Evolutionary conservation across 37 sponge, comb jelly and placozoan genomes (phyloP).

Genomic region (Ephydatia muelleri): DNA sequence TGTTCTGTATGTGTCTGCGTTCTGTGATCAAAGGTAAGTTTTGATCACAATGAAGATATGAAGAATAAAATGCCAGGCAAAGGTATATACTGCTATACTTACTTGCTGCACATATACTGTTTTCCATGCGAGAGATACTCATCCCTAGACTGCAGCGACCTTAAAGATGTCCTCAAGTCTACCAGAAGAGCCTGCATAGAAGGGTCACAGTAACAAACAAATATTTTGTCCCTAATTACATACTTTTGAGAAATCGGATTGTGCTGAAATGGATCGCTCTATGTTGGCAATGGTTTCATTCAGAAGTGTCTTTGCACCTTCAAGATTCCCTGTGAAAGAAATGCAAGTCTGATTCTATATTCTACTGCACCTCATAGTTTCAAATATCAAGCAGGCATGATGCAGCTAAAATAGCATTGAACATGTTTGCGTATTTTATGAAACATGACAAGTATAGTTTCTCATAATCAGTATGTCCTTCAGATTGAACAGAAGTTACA

Average conservation of each 20-base stretch:
- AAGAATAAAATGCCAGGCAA: background rate
- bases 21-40: background rate
- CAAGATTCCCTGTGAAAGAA: constrained; percentile 29
- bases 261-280: constrained; percentile 18
- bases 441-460: no score
- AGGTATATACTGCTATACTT: background rate
- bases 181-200: constrained; percentile 32
- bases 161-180: constrained; percentile 56
- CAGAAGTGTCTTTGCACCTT: constrained; percentile 34
- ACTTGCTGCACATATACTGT: constrained; percentile 54
- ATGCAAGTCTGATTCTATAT: no score
- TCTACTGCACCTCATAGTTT: no score
- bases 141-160: constrained; percentile 29
- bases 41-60: background rate
- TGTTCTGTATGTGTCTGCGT: background rate
- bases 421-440: no score
- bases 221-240: background rate
- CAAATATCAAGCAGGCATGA: no score
- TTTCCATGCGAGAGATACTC: constrained; percentile 40
- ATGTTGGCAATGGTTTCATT: constrained; percentile 17
- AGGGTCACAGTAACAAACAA: no score
- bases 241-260: constrained; percentile 35
- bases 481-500: no score
- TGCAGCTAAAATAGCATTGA: no score
- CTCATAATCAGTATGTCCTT: no score